Percentiles rank a stretch among this genome's conserved stretches.
Evolutionary conservation across 1,140 invertebrate genomes (phyloP).

Genomic region (Rhizoglyphus robini): DNA sequence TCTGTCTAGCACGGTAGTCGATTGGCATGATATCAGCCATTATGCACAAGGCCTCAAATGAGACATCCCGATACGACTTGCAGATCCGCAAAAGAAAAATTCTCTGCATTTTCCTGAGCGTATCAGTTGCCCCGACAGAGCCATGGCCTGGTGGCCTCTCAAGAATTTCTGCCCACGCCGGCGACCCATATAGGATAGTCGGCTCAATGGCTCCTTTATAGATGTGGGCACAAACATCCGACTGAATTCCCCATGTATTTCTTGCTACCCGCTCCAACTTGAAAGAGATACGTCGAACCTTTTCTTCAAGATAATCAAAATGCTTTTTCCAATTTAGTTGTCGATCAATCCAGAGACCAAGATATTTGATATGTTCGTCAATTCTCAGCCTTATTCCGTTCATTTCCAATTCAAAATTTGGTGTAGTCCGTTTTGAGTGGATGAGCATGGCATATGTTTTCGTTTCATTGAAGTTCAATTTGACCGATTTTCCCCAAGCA

Average conservation of each 20-base stretch:
- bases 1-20: too few species aligned
- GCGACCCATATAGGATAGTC: neutral
- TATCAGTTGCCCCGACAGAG: neutral
- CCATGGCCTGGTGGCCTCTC: too few species aligned
- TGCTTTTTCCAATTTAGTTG: neutral
- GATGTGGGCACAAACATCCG: too few species aligned
- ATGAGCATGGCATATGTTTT: slow-evolving; percentile 13
- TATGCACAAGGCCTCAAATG: neutral
- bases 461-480: slow-evolving; percentile 14
- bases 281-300: neutral
- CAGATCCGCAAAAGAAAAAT: neutral
- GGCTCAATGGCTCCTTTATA: too few species aligned
- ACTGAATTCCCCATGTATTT: too few species aligned
- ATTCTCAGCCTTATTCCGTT: neutral
- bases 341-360: slow-evolving; percentile 10
- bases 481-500: slow-evolving; percentile 17
- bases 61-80: neutral
- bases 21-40: too few species aligned
- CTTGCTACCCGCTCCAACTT: neutral
- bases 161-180: neutral
- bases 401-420: neutral
- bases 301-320: neutral
- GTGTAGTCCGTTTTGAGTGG: neutral
- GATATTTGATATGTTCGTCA: neutral
- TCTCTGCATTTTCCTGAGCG: neutral